A percentile compares a stretch with the other conserved stretches of the same genome.
phyloP scores from a whole-genome alignment of 37 sponge, comb jelly and placozoan species.

The Cladorhizidae sp. region DNA sequence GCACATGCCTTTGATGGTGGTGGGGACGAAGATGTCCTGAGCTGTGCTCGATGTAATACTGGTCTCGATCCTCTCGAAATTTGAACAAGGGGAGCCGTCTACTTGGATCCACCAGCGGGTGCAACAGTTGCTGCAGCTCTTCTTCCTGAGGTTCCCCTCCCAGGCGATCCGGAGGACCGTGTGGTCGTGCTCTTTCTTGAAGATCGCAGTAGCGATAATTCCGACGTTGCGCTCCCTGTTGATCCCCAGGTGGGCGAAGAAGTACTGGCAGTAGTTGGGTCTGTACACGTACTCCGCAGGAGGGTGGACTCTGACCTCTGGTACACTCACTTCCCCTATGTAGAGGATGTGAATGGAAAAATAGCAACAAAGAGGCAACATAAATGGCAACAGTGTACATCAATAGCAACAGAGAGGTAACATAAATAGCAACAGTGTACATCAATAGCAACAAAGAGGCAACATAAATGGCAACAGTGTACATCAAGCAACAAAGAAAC shows the following conservation, averaged over 20 bases:
- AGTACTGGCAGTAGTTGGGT: constrained; percentile 68
- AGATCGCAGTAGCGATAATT: constrained; percentile 12
- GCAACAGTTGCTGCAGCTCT: constrained; percentile 58
- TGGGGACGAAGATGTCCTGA: constrained; percentile 49
- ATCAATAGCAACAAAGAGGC: too few relatives aligned
- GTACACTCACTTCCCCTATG: constrained; percentile 19
- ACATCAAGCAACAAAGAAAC: too few relatives aligned
- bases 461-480: too few relatives aligned
- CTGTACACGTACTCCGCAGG: constrained; percentile 36
- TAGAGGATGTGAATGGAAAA: neutral
- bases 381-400: neutral
- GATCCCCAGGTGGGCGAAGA: constrained; percentile 33
- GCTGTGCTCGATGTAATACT: constrained; percentile 18
- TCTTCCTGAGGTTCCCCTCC: constrained; percentile 72
- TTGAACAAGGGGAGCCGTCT: constrained; percentile 45
- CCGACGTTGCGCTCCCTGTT: constrained; percentile 66
- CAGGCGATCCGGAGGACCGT: constrained; percentile 57
- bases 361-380: neutral
- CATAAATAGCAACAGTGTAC: too few relatives aligned
- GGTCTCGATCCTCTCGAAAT: constrained; percentile 46
- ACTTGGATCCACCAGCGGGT: constrained; percentile 58
- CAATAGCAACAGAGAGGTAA: too few relatives aligned
- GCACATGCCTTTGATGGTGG: constrained; percentile 60
- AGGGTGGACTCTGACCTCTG: constrained; percentile 1
- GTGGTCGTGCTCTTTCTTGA: constrained; percentile 43